Base-by-base conservation (phyloP, 2,797 vertebrate species). In the Eulemur mongoz region DNA sequence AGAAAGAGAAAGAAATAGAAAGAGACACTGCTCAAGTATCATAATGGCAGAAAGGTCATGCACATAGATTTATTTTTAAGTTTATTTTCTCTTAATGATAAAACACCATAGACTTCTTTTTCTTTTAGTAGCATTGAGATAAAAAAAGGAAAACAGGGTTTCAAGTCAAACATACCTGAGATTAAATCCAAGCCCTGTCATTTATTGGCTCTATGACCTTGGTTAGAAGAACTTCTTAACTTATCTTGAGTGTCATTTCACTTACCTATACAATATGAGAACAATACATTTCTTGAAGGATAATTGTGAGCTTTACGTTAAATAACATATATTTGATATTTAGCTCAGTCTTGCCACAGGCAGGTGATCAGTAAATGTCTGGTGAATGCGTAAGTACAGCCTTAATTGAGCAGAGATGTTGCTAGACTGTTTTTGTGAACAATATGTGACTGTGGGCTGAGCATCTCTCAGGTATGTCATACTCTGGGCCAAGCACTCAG, bases 11-110 rank as follows among this genome's bases (percentile, higher is more conserved):
- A 59, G 20, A 70, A n/a, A 25, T 35, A 48, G 22, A 32, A 32
- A 61, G 14, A 48, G 54, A 67, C 3, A 20, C 9, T 48, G 43
- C 17, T 18, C 3, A 30, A 76, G 11, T 50, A 38, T 69, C 54
- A 2, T 57, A 13, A 7, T 81, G 40, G 20, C 12, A 6, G 45
- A 27, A 59, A 94, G 50, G 32, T 70, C 35, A 12, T 32, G 20
- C 38, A 59, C 22, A 61, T 2, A 78, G 52, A n/a, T 76, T 70
- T 82, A 25, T 69, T 89, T 88, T 65, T 25, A 76, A 91, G 9
- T 79, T 75, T 70, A 50, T 88, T 94, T 96, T 81, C 45, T 73
- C 22, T n/a, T 80, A 54, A 81, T 94, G 32, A 61, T 40, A 88
- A 40, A 48, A 95, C 18, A 76, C 0, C 9, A 45, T n/a, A 65